Percentiles rank a stretch among this genome's conserved stretches.
phyloP scores from a whole-genome alignment of 2,797 vertebrate genomes.

The Chaetodon trifasciatus region DNA sequence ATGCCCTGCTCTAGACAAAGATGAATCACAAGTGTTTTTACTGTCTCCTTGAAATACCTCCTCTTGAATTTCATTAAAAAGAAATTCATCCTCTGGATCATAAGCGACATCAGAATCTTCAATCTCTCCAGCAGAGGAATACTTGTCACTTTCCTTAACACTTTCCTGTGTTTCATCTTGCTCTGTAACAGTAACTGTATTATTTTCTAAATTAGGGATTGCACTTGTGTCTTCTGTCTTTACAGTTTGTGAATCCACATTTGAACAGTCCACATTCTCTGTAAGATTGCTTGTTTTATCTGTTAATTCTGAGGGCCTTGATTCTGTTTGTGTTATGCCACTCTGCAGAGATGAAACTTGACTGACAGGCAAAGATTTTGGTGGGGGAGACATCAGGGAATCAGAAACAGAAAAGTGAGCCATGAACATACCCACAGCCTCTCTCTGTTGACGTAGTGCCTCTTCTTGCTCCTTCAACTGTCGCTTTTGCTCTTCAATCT shows the following conservation, averaged over 20 bases:
- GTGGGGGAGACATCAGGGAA: slow-evolving; percentile 93
- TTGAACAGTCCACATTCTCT: slow-evolving; percentile 75
- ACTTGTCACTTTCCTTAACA: slow-evolving; percentile 68
- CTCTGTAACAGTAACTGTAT: slow-evolving; percentile 42
- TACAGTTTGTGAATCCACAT: slow-evolving; percentile 59
- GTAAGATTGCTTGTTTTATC: slow-evolving; percentile 78
- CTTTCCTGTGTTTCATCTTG: slow-evolving; percentile 64
- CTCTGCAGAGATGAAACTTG: slow-evolving; percentile 84
- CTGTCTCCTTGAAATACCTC: slow-evolving; percentile 82
- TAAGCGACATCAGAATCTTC: slow-evolving; percentile 91
- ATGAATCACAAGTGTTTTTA: slow-evolving; percentile 63
- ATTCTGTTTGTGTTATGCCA: slow-evolving; percentile 68
- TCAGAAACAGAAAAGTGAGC: slow-evolving; percentile 97
- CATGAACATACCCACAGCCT: slow-evolving; percentile 96
- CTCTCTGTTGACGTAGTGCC: slow-evolving; percentile 93
- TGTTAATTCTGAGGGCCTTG: slow-evolving; percentile 64
- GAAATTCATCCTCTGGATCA: slow-evolving; percentile 94
- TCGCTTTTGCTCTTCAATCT: slow-evolving; percentile 96
- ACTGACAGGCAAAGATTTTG: slow-evolving; percentile 82
- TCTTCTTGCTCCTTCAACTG: slow-evolving; percentile 97
- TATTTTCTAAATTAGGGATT: slow-evolving; percentile 39
- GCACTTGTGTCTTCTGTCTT: slow-evolving; percentile 48
- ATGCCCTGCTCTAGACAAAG: slow-evolving; percentile 55
- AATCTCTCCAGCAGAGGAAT: slow-evolving; percentile 82
- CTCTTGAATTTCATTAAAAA: slow-evolving; percentile 93